phyloP scores from a whole-genome alignment of 2,113 vertebrate species.

The Carollia perspicillata region DNA sequence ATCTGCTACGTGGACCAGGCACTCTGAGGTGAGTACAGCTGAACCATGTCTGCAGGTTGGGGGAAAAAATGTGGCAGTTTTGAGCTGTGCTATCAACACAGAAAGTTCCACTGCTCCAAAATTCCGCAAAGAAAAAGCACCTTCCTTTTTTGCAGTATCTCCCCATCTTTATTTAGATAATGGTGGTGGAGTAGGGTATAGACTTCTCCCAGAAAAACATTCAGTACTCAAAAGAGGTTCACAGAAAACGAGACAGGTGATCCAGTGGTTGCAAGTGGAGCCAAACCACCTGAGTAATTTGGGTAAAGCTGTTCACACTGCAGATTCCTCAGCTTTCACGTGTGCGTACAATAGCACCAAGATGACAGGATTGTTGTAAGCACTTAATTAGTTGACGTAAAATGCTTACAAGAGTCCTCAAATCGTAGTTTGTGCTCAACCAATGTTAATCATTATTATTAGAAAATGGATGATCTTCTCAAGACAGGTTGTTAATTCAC shows the following conservation, averaged over 20 bases:
- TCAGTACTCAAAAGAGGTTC: neutral
- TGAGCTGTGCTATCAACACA: neutral
- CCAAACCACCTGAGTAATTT: neutral
- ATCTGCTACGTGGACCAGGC: neutral
- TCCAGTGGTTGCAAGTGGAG: neutral
- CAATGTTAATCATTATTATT: neutral
- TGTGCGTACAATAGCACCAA: neutral
- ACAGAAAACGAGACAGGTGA: neutral
- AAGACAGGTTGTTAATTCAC: neutral
- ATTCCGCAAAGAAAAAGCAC: neutral
- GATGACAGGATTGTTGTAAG: neutral
- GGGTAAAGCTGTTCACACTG: neutral
- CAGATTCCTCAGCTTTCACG: neutral
- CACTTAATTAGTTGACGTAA: neutral
- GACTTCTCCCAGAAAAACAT: neutral
- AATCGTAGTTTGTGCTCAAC: neutral
- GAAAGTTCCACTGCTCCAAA: neutral
- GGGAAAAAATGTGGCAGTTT: neutral
- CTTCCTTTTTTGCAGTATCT: neutral
- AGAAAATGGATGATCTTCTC: neutral
- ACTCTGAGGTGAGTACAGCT: neutral
- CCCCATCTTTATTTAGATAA: neutral
- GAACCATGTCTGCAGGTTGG: neutral
- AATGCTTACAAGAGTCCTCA: neutral
- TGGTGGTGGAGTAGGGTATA: neutral